phyloP scores from a whole-genome alignment of 2,888 invertebrate species.

The Zaprionus lineosus region DNA sequence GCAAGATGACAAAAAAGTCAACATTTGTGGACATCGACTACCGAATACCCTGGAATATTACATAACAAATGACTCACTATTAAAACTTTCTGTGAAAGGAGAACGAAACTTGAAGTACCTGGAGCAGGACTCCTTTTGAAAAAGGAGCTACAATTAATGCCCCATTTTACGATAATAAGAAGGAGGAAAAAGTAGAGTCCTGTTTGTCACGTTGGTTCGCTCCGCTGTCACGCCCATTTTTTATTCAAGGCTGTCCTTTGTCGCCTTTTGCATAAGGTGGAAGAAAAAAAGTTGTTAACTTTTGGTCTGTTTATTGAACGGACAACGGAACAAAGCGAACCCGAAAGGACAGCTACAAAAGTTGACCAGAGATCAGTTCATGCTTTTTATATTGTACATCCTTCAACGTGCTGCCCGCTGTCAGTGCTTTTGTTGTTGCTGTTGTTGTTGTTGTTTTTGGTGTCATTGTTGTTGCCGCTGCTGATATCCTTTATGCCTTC shows the following conservation, averaged over 20 bases:
- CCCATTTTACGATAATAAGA: no score
- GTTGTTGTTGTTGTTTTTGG: neutral
- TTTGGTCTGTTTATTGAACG: slow-evolving; percentile 36
- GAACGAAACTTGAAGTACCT: no score
- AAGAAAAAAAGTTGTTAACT: slow-evolving; percentile 31
- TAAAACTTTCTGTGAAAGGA: no score
- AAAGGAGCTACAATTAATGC: no score
- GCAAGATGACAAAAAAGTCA: slow-evolving; percentile 12
- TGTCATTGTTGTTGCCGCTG: slow-evolving; percentile 3
- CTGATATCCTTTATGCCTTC: slow-evolving; percentile 66
- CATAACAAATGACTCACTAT: no score
- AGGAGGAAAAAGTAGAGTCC: neutral
- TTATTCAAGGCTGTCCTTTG: slow-evolving; percentile 3
- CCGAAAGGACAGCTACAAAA: slow-evolving; percentile 9
- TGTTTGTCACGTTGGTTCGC: slow-evolving; percentile 39
- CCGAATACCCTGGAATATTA: no score
- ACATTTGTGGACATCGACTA: no score
- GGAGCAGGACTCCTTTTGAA: no score
- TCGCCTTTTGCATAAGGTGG: neutral
- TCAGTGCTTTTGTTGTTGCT: neutral
- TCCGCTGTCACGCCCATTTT: slow-evolving; percentile 27
- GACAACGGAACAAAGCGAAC: slow-evolving; percentile 11
- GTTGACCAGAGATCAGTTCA: slow-evolving; percentile 54
- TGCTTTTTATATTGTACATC: slow-evolving; percentile 26
- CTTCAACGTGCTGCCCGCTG: slow-evolving; percentile 9